These are phyloP conservation scores for Tenthredo scrophulariae DNA, from an alignment of 2,888 invertebrate genomes.

Conservation along the genomic window DNA sequence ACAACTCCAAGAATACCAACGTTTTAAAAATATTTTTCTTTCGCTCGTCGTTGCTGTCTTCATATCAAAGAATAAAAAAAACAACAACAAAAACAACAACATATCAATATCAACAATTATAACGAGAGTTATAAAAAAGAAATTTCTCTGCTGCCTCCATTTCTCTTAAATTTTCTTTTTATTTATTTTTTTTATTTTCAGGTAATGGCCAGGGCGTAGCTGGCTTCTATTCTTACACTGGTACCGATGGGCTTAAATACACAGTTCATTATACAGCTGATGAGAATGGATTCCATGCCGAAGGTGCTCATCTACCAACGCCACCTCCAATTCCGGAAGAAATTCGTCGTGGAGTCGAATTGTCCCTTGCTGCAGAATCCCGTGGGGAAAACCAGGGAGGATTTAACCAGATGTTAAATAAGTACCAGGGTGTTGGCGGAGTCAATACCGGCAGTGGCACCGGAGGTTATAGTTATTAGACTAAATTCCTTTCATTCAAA, in stretches of 20 bases:
- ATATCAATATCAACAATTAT: background rate
- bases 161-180: background rate
- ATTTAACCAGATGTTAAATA: conserved; percentile 14
- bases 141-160: background rate
- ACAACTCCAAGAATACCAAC: background rate
- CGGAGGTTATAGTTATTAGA: conserved; percentile 39
- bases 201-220: conserved; percentile 31
- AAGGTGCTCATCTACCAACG: conserved; percentile 55
- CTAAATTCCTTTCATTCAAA: background rate
- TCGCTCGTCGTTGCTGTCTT: background rate
- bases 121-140: background rate
- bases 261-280: conserved; percentile 52
- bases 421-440: background rate
- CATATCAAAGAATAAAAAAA: background rate
- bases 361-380: conserved; percentile 53
- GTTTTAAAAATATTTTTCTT: background rate
- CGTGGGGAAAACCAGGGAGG: conserved; percentile 53
- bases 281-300: conserved; percentile 53
- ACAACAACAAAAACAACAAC: background rate
- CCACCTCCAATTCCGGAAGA: conserved; percentile 54
- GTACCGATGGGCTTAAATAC: conserved; percentile 51
- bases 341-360: conserved; percentile 52
- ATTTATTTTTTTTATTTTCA: background rate
- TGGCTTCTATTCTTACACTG: conserved; percentile 52
- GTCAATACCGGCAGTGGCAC: background rate